Base-by-base conservation (phyloP, 2,888 invertebrate species). In the Andrena chrysosceles region DNA sequence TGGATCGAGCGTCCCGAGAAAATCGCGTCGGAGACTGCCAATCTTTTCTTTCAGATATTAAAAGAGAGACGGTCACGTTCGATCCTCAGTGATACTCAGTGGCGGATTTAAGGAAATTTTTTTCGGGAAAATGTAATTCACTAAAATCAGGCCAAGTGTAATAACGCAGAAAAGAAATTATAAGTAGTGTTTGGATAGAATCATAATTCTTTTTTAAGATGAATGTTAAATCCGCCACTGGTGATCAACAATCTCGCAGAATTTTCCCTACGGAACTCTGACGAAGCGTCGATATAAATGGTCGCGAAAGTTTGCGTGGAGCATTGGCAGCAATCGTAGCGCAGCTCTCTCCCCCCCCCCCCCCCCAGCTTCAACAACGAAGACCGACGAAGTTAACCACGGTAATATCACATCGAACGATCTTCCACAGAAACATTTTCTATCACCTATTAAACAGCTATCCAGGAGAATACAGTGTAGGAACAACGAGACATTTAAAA, bases 401-500 rank as follows among this genome's bases (percentile, higher is more conserved):
- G 64, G 59, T 77, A 77, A 82, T 83, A 82, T 82, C 83, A 77
- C 82, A 77, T 77, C 76, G 31, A 77, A 82, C 72, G 64, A 72
- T 77, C 60, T 73, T 29, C 67, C 26, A 60, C 67, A 64, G 69
- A 70, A 70, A 74, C 49, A 16, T 33, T 49, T 42, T 49, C 68
- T 64, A 54, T 60, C 59, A 48, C 29, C 54, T 52, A 52, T n/a
- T 67, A 67, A 74, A 83, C 70, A 83, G 71, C 77, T 67, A 49
- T 42, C 68, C 66, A 67, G 71, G 62, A 71, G 62, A 74, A 83
- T 74, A 62, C 67, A 78, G 67, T 52, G 49, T 79, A 83, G 84
- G 74, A 83, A 84, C 84, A 84, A 60, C 71, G 60, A 84, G 64
- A 84, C 84, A 84, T 64, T 83, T 83, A 83, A 56, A 63, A 75